phyloP scores from a whole-genome alignment of 2,113 vertebrate genomes.

The Eretmochelys imbricata region DNA sequence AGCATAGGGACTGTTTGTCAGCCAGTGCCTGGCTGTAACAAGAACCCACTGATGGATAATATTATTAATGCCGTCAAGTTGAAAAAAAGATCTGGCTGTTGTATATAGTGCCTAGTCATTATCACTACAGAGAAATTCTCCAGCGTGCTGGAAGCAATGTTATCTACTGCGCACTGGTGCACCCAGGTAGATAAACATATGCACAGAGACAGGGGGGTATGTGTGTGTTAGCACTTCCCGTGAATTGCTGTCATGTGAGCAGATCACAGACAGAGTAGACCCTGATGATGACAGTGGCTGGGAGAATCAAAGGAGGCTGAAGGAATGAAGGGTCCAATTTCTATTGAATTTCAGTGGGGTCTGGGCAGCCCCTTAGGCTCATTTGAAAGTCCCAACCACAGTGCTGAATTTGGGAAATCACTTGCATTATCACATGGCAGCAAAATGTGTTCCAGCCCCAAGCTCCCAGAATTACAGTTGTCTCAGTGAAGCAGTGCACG shows the following conservation, averaged over 20 bases:
- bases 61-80: neutral
- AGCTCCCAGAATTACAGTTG: neutral
- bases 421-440: neutral
- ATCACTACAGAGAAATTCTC: neutral
- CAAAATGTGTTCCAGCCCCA: neutral
- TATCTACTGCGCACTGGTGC: rapidly evolving
- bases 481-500: neutral
- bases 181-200: neutral
- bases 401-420: neutral
- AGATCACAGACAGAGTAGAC: rapidly evolving
- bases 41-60: neutral
- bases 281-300: rapidly evolving
- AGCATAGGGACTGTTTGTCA: neutral
- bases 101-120: rapidly evolving
- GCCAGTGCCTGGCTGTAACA: rapidly evolving
- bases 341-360: neutral
- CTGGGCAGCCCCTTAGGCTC: neutral
- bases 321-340: neutral
- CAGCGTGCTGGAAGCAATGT: neutral
- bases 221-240: rapidly evolving
- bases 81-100: neutral
- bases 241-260: neutral
- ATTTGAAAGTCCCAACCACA: neutral
- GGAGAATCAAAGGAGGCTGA: rapidly evolving
- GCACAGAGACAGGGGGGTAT: rapidly evolving